Percentiles rank a stretch among this genome's conserved stretches.
These are phyloP conservation scores for Notarius lentiginosus DNA, from an alignment of 2,113 vertebrate genomes.

Conservation along the genomic window DNA sequence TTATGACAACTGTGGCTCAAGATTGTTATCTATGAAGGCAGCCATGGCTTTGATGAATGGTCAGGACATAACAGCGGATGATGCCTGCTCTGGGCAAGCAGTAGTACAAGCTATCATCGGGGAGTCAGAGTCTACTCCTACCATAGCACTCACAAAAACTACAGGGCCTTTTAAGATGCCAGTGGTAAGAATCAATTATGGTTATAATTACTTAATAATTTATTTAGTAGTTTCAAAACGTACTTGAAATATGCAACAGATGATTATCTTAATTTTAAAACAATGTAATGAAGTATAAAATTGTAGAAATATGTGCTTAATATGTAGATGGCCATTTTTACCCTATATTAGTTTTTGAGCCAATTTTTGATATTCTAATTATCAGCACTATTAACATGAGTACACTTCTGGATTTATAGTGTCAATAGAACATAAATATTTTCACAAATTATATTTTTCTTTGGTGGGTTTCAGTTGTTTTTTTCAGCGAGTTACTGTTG, in stretches of 20 bases:
- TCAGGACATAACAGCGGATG: conserved; percentile 44
- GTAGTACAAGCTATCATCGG: conserved; percentile 73
- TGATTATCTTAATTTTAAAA: background rate
- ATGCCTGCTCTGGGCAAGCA: conserved; percentile 61
- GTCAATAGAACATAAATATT: background rate
- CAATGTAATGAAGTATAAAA: background rate
- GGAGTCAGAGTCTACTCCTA: conserved; percentile 74
- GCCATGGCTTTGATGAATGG: conserved; percentile 72
- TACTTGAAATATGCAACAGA: background rate
- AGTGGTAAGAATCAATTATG: conserved; percentile 63
- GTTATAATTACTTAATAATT: background rate
- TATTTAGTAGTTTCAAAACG: background rate
- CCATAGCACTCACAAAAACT: conserved; percentile 68
- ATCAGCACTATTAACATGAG: background rate
- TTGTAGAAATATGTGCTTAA: background rate
- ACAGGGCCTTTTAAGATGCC: conserved; percentile 72
- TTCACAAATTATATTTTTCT: background rate
- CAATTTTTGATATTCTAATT: background rate
- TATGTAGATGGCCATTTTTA: background rate
- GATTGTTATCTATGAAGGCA: conserved; percentile 67
- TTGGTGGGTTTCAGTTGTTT: background rate
- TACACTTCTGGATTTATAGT: background rate
- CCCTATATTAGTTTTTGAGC: background rate
- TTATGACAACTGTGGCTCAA: conserved; percentile 75
- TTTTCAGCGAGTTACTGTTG: background rate